Evolutionary conservation across 2,888 invertebrate species (phyloP).

Genomic region (Plusia festucae): DNA sequence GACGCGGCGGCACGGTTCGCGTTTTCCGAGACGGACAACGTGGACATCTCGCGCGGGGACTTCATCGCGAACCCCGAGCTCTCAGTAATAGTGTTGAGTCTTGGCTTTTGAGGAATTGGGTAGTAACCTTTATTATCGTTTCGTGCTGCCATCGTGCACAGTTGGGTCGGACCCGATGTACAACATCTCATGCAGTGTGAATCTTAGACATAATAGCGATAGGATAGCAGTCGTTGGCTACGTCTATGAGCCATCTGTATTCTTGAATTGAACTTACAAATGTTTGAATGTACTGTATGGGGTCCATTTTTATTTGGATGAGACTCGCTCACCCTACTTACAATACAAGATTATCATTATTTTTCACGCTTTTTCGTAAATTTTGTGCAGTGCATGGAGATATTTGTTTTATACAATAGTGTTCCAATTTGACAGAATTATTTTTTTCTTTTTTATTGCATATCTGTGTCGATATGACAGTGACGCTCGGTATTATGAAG

Average conservation of each 20-base stretch:
- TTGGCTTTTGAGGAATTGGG: not conserved
- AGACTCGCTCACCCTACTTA: constrained; percentile 37
- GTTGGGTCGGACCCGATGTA: constrained; percentile 5
- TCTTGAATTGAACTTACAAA: constrained; percentile 74
- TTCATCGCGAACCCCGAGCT: not conserved
- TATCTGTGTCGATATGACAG: constrained; percentile 34
- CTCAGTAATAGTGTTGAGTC: not conserved
- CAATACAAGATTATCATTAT: constrained; percentile 39
- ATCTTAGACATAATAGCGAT: constrained; percentile 77
- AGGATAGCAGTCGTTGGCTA: constrained; percentile 79
- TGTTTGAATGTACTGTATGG: constrained; percentile 68
- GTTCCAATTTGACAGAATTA: constrained; percentile 27
- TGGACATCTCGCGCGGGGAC: not conserved
- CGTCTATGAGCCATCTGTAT: constrained; percentile 79
- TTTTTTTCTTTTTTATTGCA: constrained; percentile 44
- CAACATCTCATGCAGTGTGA: constrained; percentile 73
- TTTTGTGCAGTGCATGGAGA: constrained; percentile 17
- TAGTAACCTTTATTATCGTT: not conserved
- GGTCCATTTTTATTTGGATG: constrained; percentile 70
- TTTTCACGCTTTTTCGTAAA: constrained; percentile 12
- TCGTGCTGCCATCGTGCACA: not conserved
- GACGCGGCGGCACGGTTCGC: constrained; percentile 18
- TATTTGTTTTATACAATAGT: constrained; percentile 26
- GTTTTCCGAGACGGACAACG: not conserved
- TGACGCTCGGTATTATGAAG: not conserved